Conservation (phyloP, 2,797 vertebrate species). For the Phoeniculus purpureus region DNA sequence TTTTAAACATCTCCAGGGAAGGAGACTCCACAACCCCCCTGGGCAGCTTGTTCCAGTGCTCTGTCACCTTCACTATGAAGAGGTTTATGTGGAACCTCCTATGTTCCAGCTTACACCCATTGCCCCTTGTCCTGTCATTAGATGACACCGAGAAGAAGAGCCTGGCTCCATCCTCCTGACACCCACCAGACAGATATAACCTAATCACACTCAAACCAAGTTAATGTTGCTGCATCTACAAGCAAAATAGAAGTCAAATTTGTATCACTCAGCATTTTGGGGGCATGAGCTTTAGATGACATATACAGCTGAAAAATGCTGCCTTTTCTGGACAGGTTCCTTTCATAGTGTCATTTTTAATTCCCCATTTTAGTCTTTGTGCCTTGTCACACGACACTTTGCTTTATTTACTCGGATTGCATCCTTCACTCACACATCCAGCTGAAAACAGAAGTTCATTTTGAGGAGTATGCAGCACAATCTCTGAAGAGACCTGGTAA, state of each 20-base stretch:
- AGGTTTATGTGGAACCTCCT: too few relatives aligned
- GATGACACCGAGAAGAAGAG: too few relatives aligned
- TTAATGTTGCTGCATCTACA: neutral
- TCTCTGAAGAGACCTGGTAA: neutral
- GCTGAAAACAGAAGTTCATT: conserved; percentile 15
- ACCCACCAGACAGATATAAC: neutral
- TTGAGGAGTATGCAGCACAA: neutral
- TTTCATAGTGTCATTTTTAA: conserved; percentile 29
- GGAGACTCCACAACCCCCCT: too few relatives aligned
- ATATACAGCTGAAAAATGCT: conserved; percentile 25
- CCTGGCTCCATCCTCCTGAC: too few relatives aligned
- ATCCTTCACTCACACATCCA: neutral
- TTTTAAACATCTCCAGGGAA: too few relatives aligned
- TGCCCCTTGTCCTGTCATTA: too few relatives aligned
- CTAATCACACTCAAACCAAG: neutral
- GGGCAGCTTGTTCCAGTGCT: too few relatives aligned
- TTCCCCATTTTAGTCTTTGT: conserved; percentile 19
- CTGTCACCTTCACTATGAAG: too few relatives aligned
- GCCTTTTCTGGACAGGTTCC: conserved; percentile 30
- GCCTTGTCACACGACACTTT: conserved; percentile 25
- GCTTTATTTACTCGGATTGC: conserved; percentile 2
- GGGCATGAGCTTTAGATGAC: neutral
- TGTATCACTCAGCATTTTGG: conserved; percentile 19
- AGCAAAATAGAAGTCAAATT: conserved; percentile 10
- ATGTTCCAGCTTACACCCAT: too few relatives aligned